A percentile compares a stretch with the other conserved stretches of the same genome.
Evolutionary conservation across 2,113 vertebrate genomes (phyloP).

Genomic region (Myxocyprinus asiaticus): DNA sequence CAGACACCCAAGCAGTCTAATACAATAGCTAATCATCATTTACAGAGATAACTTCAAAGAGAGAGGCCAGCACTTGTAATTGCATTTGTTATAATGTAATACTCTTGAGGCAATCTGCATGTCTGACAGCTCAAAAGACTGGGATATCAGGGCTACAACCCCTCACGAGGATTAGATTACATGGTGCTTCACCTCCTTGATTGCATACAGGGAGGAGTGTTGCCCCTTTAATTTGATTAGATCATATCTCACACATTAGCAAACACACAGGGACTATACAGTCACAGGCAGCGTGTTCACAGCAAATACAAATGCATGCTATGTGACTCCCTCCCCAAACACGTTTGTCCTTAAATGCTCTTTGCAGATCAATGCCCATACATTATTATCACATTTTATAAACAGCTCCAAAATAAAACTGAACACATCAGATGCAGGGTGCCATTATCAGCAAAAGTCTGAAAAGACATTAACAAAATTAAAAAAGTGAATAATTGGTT

Average conservation of each 20-base stretch:
- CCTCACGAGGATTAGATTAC: conserved; percentile 6
- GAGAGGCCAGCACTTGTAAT: not conserved
- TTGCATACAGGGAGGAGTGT: conserved; percentile 11
- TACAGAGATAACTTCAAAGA: not conserved
- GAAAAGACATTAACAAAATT: no score
- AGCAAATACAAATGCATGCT: conserved; percentile 37
- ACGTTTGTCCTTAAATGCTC: not conserved
- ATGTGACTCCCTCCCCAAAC: conserved; percentile 12
- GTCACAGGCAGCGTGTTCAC: not conserved
- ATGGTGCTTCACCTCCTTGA: not conserved
- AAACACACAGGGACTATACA: conserved; percentile 20
- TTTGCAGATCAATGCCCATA: no score
- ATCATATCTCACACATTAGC: conserved; percentile 46
- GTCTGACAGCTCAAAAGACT: conserved; percentile 16
- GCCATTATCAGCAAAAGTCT: no score
- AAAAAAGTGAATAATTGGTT: no score
- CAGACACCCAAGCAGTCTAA: not conserved
- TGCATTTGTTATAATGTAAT: conserved; percentile 31
- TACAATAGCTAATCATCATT: not conserved
- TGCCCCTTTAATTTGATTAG: conserved; percentile 48
- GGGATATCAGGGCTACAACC: conserved; percentile 16
- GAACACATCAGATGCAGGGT: no score
- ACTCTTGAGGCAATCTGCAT: conserved; percentile 32
- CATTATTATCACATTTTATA: no score
- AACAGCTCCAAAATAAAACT: no score